Conservation (phyloP, 2,113 vertebrate species). For the Leptosomus discolor region DNA sequence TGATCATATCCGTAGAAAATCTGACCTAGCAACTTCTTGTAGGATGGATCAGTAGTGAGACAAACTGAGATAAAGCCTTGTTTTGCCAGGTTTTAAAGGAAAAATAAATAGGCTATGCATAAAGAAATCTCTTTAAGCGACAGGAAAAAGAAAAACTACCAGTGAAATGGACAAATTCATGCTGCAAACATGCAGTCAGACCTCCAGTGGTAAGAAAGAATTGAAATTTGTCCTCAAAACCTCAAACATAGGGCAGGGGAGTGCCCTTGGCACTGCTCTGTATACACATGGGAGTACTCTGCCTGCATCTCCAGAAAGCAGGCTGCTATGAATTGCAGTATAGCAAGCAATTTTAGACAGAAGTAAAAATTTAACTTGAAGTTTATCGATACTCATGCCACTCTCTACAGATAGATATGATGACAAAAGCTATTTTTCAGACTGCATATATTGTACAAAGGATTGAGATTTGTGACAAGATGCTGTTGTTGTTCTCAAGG, state of each 20-base stretch:
- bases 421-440: not conserved
- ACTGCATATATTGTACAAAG: not conserved
- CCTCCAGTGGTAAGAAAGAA: not conserved
- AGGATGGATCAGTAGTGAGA: not conserved
- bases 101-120: not conserved
- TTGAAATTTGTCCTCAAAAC: not conserved
- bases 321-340: not conserved
- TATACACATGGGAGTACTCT: not conserved
- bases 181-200: not conserved
- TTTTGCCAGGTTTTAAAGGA: not conserved
- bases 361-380: not conserved
- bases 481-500: not conserved
- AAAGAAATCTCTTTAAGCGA: not conserved
- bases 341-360: not conserved
- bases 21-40: not conserved
- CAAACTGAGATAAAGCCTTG: not conserved
- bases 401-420: not conserved
- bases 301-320: not conserved
- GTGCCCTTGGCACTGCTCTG: not conserved
- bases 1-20: not conserved
- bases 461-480: not conserved
- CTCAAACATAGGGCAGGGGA: not conserved
- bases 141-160: not conserved
- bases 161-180: not conserved
- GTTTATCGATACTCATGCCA: not conserved